phyloP scores from a whole-genome alignment of 2,888 invertebrate species.

The Perithous albicinctus region DNA sequence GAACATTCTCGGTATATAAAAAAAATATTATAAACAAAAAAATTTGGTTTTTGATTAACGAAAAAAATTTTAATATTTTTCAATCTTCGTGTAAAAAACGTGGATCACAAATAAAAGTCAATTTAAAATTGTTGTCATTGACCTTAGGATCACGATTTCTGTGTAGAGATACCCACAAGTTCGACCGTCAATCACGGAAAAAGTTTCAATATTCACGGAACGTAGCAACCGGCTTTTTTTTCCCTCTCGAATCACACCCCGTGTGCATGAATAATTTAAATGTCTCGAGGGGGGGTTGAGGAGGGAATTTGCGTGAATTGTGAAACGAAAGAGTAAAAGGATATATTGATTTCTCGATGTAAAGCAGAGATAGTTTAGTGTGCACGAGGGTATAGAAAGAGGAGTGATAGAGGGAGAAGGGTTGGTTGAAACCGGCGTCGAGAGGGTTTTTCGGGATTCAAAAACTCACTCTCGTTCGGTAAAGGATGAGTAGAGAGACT shows the following conservation, averaged over 20 bases:
- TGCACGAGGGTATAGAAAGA: conserved; percentile 12
- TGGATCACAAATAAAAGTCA: background rate
- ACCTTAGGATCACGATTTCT: background rate
- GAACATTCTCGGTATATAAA: background rate
- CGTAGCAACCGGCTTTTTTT: conserved; percentile 48
- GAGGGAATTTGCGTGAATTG: conserved; percentile 68
- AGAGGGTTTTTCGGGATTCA: conserved; percentile 59
- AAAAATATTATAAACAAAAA: background rate
- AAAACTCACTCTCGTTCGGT: conserved; percentile 48
- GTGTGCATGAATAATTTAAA: conserved; percentile 71
- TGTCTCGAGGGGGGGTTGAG: conserved; percentile 60
- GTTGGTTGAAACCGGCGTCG: conserved; percentile 54
- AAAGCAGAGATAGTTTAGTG: conserved; percentile 67
- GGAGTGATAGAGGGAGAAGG: background rate
- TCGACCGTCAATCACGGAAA: conserved; percentile 54
- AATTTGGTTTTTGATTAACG: background rate
- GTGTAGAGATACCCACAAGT: conserved; percentile 27
- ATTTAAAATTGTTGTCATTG: conserved; percentile 14
- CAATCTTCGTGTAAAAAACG: background rate
- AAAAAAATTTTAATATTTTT: background rate
- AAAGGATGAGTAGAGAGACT: conserved; percentile 20
- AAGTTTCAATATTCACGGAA: conserved; percentile 59
- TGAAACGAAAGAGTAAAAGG: conserved; percentile 62
- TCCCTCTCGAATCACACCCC: conserved; percentile 60
- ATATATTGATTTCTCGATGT: conserved; percentile 65